A percentile compares a stretch with the other conserved stretches of the same genome.
Evolutionary conservation across 2,113 vertebrate species (phyloP).

Genomic region (Grammomys surdaster): DNA sequence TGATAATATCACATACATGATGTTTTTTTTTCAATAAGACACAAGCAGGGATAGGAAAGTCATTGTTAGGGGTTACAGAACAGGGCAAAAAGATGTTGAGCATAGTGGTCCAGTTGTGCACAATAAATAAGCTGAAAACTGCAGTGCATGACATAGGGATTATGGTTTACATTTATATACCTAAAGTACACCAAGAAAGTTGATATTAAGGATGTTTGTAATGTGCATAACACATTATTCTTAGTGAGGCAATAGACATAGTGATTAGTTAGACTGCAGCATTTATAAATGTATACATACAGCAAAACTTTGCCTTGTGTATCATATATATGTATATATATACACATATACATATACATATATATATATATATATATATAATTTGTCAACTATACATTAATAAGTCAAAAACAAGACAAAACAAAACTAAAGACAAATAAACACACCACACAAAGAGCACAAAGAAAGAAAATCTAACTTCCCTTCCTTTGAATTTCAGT

Average conservation of each 20-base stretch:
- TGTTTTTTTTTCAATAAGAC: not conserved
- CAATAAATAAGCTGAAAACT: not conserved
- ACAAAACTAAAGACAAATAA: not conserved
- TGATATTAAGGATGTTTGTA: not conserved
- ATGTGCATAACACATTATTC: not conserved
- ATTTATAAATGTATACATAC: not conserved
- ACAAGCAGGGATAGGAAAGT: not conserved
- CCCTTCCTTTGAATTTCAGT: not conserved
- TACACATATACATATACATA: no score
- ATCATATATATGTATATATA: not conserved
- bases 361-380: not conserved
- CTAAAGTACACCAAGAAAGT: not conserved
- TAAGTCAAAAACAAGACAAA: not conserved
- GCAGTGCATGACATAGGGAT: not conserved
- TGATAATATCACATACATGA: not conserved
- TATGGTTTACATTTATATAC: not conserved
- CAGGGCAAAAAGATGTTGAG: not conserved
- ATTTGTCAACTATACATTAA: not conserved
- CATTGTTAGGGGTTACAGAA: not conserved
- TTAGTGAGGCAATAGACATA: not conserved
- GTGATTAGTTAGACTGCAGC: not conserved
- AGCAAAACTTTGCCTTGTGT: not conserved
- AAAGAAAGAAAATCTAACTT: not conserved
- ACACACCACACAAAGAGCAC: no score
- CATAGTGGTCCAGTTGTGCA: not conserved